phyloP scores from a whole-genome alignment of 2,113 vertebrate species.

The Lophius piscatorius region DNA sequence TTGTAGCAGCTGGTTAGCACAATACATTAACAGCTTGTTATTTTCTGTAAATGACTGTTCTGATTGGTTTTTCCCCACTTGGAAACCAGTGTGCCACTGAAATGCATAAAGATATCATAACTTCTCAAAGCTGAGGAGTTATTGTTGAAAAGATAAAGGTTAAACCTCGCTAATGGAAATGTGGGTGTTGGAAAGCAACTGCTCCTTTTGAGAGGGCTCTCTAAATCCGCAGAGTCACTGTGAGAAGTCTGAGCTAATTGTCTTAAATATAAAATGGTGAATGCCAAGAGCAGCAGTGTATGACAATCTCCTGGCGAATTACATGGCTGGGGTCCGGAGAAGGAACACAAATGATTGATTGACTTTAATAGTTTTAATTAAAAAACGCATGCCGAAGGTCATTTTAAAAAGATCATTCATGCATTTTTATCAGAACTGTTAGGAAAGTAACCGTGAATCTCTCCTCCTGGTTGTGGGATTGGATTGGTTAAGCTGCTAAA shows the following conservation, averaged over 20 bases:
- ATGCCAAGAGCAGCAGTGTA: slow-evolving; percentile 7
- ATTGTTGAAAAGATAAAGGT: background rate
- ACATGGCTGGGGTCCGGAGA: slow-evolving; percentile 38
- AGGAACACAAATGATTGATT: slow-evolving; percentile 46
- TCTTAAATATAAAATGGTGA: slow-evolving; percentile 26
- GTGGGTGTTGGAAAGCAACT: too few relatives aligned
- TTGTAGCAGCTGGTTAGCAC: too few relatives aligned
- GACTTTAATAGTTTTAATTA: slow-evolving; percentile 67
- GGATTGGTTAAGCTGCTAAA: slow-evolving; percentile 67
- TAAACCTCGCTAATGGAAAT: slow-evolving; percentile 1
- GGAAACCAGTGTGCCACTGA: background rate
- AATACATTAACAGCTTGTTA: too few relatives aligned
- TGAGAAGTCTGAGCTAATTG: slow-evolving; percentile 34
- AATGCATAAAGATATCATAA: background rate
- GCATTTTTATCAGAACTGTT: slow-evolving; percentile 61
- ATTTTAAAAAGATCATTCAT: slow-evolving; percentile 70
- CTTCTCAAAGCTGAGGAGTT: background rate
- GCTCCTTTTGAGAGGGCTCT: too few relatives aligned
- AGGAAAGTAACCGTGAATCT: slow-evolving; percentile 43
- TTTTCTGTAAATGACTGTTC: too few relatives aligned
- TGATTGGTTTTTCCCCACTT: too few relatives aligned
- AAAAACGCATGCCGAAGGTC: slow-evolving; percentile 53
- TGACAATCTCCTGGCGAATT: slow-evolving; percentile 46
- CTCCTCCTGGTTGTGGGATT: slow-evolving; percentile 54
- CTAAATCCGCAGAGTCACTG: too few relatives aligned